Evolutionary conservation across 2,888 invertebrate species (phyloP).

Genomic region (Helleia helle): DNA sequence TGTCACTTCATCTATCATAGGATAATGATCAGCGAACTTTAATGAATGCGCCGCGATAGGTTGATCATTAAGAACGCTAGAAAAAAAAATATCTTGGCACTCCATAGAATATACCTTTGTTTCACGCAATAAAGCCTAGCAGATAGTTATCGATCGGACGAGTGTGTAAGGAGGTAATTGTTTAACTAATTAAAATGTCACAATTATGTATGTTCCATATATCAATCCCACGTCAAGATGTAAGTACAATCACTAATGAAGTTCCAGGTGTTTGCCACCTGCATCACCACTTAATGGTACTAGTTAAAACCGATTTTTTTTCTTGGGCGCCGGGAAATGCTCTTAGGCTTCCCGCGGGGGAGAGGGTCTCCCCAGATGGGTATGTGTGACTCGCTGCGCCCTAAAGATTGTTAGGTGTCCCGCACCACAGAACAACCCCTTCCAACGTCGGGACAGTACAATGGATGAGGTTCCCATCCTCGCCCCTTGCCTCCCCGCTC

Average conservation of each 20-base stretch:
- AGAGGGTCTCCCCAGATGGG: too few species aligned
- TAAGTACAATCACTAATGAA: slow-evolving; percentile 63
- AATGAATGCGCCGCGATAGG: not conserved
- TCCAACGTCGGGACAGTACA: too few species aligned
- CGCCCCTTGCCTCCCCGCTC: too few species aligned
- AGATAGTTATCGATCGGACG: slow-evolving; percentile 1
- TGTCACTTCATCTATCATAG: slow-evolving; percentile 13
- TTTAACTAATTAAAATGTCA: slow-evolving; percentile 58
- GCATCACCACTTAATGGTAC: slow-evolving; percentile 43
- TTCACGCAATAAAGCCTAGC: not conserved
- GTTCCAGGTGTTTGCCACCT: slow-evolving; percentile 63
- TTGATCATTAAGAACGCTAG: slow-evolving; percentile 1
- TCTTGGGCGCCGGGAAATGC: too few species aligned
- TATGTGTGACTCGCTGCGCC: too few species aligned
- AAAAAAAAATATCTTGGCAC: not conserved
- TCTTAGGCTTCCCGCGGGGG: too few species aligned
- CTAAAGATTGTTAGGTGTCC: too few species aligned
- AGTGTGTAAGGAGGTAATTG: slow-evolving; percentile 26
- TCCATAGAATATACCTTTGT: not conserved
- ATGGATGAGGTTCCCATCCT: too few species aligned
- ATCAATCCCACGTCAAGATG: slow-evolving; percentile 41
- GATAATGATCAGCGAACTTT: slow-evolving; percentile 5
- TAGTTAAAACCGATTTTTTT: slow-evolving; percentile 22
- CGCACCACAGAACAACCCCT: too few species aligned
- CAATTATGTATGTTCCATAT: slow-evolving; percentile 47